Conservation (phyloP, 2,797 vertebrate genomes). For the Phalanger gymnotis region DNA sequence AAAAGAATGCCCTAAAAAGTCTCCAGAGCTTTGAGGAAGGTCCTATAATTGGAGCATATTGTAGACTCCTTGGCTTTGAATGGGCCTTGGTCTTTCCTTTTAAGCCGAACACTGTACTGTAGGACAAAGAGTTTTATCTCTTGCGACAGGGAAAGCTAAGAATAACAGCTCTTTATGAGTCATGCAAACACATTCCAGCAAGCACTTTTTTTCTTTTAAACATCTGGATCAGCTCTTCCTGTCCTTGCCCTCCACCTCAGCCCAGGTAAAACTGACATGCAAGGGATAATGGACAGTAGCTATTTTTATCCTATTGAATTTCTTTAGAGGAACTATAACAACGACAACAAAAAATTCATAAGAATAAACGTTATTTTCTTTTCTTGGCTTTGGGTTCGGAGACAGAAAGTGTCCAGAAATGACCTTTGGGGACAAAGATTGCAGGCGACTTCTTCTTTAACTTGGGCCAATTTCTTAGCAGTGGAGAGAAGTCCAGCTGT, state of each 20-base stretch:
- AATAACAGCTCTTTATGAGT: conserved; percentile 79
- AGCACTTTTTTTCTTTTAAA: conserved; percentile 75
- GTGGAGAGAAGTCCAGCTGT: conserved; percentile 26
- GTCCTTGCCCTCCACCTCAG: conserved; percentile 68
- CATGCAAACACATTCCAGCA: conserved; percentile 78
- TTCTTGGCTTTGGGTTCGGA: conserved; percentile 59
- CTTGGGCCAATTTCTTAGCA: conserved; percentile 57
- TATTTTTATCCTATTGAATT: conserved; percentile 80
- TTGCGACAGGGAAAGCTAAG: conserved; percentile 79
- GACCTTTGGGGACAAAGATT: conserved; percentile 68
- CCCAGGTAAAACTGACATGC: conserved; percentile 73
- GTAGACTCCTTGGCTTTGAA: conserved; percentile 59
- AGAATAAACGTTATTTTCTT: conserved; percentile 69
- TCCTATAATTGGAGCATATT: conserved; percentile 66
- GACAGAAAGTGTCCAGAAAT: conserved; percentile 63
- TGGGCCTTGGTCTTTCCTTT: conserved; percentile 76
- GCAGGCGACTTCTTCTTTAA: conserved; percentile 44
- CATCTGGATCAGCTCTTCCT: conserved; percentile 73
- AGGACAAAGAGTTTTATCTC: conserved; percentile 79
- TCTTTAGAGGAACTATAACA: conserved; percentile 67
- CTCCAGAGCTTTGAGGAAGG: conserved; percentile 49
- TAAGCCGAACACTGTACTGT: conserved; percentile 71
- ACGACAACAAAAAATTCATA: conserved; percentile 62
- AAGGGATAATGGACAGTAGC: conserved; percentile 59
- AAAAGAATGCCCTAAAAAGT: conserved; percentile 63